Evolutionary conservation across 2,113 vertebrate species (phyloP).

Genomic region (Limanda limanda): DNA sequence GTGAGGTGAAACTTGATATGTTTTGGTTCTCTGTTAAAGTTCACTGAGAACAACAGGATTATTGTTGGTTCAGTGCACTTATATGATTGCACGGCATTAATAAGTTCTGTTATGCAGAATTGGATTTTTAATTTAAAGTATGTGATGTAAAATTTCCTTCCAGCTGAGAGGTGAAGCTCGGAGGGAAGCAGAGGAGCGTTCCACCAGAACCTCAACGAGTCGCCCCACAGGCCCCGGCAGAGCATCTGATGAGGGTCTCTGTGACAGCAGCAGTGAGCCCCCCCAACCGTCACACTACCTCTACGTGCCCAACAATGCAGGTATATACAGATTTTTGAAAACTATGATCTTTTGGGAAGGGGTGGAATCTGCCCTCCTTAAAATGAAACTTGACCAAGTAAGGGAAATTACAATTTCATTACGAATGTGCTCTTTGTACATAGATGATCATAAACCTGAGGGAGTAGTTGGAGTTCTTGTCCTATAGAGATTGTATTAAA

Average conservation of each 20-base stretch:
- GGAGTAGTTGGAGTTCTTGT: too few relatives aligned
- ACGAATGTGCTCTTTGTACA: background rate
- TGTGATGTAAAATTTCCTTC: background rate
- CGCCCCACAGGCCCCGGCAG: background rate
- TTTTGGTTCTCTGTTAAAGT: too few relatives aligned
- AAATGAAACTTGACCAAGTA: background rate
- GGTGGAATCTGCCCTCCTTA: background rate
- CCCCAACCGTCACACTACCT: constrained; percentile 84
- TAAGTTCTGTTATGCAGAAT: background rate
- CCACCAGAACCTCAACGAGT: constrained; percentile 11
- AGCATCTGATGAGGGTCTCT: background rate
- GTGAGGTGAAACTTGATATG: constrained; percentile 40
- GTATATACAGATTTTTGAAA: constrained; percentile 61
- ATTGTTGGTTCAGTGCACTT: too few relatives aligned
- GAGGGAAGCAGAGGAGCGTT: background rate
- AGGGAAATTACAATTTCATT: background rate
- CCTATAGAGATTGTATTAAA: background rate
- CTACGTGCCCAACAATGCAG: constrained; percentile 86
- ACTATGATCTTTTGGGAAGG: background rate
- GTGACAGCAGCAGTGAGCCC: constrained; percentile 51
- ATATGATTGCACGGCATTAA: too few relatives aligned
- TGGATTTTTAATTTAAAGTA: background rate
- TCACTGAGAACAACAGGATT: too few relatives aligned
- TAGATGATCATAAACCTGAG: background rate
- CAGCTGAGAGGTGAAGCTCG: constrained; percentile 34